phyloP scores from a whole-genome alignment of 2,888 invertebrate species.

The Tholera decimalis region DNA sequence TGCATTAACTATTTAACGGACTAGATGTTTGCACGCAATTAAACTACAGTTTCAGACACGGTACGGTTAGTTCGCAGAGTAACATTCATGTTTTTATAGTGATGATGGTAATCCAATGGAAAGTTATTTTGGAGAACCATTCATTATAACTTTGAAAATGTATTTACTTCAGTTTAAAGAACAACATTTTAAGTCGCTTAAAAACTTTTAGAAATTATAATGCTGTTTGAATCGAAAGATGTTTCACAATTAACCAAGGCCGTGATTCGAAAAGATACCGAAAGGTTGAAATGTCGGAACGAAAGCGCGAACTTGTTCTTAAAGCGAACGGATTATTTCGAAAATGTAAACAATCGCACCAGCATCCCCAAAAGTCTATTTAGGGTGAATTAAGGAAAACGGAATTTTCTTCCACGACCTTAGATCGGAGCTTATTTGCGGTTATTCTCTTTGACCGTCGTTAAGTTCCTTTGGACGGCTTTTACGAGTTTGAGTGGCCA shows the following conservation, averaged over 20 bases:
- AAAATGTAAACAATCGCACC: conserved; percentile 86
- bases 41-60: conserved; percentile 66
- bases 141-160: conserved; percentile 28
- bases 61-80: conserved; percentile 18
- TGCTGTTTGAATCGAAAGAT: conserved; percentile 49
- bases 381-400: conserved; percentile 89
- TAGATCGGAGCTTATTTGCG: conserved; percentile 91
- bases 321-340: conserved; percentile 80
- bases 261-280: conserved; percentile 47
- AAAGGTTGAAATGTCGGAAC: conserved; percentile 64
- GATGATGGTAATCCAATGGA: conserved; percentile 5
- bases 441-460: conserved; percentile 92
- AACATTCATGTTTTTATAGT: conserved; percentile 21
- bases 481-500: conserved; percentile 91
- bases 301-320: conserved; percentile 72
- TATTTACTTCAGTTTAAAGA: conserved; percentile 22
- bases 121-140: conserved; percentile 1
- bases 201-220: conserved; percentile 34
- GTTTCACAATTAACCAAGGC: conserved; percentile 55
- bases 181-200: conserved; percentile 24
- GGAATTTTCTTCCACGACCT: conserved; percentile 87
- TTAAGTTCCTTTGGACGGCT: conserved; percentile 90
- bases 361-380: conserved; percentile 84
- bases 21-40: conserved; percentile 75
- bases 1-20: conserved; percentile 72